Conservation (phyloP, 2,113 vertebrate species). For the Meles meles region DNA sequence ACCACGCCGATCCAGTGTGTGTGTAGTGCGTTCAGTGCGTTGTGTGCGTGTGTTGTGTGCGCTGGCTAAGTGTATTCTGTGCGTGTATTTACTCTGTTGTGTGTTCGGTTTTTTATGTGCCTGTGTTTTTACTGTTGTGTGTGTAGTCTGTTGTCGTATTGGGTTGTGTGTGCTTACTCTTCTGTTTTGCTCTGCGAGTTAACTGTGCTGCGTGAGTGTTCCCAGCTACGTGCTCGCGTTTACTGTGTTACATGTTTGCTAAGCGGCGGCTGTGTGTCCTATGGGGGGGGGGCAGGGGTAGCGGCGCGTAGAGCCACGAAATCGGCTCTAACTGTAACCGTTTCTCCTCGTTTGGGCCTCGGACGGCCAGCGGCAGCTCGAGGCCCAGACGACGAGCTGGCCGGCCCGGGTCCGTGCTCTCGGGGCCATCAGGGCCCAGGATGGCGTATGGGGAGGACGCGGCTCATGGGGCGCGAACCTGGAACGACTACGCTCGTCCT, state of each 20-base stretch:
- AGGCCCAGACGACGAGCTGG: neutral
- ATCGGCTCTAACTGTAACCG: neutral
- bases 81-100: neutral
- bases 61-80: neutral
- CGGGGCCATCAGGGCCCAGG: neutral
- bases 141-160: neutral
- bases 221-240: neutral
- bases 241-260: neutral
- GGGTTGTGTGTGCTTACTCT: neutral
- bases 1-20: neutral
- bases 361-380: neutral
- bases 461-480: neutral
- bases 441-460: neutral
- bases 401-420: neutral
- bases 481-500: neutral
- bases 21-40: neutral
- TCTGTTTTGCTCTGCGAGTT: neutral
- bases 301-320: neutral
- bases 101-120: neutral
- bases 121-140: neutral
- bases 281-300: neutral
- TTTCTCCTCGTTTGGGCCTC: neutral
- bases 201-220: neutral
- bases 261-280: neutral
- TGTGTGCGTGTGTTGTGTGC: neutral